Base-by-base conservation (phyloP, 2,113 vertebrate genomes). In the Nannospalax galili region DNA sequence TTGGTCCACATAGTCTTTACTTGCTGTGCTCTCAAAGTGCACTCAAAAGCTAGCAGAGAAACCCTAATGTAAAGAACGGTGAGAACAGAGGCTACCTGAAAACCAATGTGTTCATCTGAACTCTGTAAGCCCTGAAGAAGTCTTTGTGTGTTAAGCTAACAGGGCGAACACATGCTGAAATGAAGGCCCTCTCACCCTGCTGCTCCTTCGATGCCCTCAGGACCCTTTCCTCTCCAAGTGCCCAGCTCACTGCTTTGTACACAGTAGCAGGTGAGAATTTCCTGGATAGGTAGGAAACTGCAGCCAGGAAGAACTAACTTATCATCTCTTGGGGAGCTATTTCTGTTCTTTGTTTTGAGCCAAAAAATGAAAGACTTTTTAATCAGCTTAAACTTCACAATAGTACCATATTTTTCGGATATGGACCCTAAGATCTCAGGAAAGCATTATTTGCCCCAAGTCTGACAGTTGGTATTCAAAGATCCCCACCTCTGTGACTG, bases 301-400 rank as follows among this genome's bases (percentile, higher is more conserved):
- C 75, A 79, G 79, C 32, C 73, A 60, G 45, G 35, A 70, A 81
- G 42, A 84, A 45, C 4, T 35, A 60, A 77, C 42, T 67, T 91
- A 78, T 67, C 45, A 89, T 81, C 16, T 42, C 17, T 77, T 87
- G 3, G 72, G 35, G 52, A 58, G 20, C 62, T 88, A 14, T 86
- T 95, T 89, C 52, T 45, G 28, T 81, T 70, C 75, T 70, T 64
- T 24, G 81, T 37, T 93, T 79, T 78, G 77, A 22, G 56, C 15
- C 7, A 82, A 64, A 86, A 56, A 69, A 40, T 9, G 10, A 72
- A 79, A 17, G 45, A 56, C 60, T 26, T 1, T 42, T 0, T 64
- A 79, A 62, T 24, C 72, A 58, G 42, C 32, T 74, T 89, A 45
- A 73, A 79, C 58, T 20, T 91, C 26, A 42, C 0, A 84, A 26